Conservation (phyloP, 2,888 invertebrate species). For the Agrilus cyanescens region DNA sequence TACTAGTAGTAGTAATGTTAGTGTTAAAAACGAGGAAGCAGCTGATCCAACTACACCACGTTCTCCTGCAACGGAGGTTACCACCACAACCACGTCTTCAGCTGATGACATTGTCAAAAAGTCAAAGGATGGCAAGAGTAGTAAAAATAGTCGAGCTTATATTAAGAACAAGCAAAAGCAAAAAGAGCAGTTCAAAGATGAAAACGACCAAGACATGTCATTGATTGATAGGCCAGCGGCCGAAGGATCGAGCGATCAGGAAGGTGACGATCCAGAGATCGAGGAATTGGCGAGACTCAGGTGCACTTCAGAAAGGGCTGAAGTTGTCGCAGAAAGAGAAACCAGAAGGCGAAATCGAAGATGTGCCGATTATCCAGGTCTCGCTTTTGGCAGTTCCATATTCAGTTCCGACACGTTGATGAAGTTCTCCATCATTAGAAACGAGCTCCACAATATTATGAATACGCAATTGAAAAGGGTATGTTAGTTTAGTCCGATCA, state of each 20-base stretch:
- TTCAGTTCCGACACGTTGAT: conserved; percentile 96
- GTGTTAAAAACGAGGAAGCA: neutral
- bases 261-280: conserved; percentile 60
- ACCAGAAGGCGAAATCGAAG: conserved; percentile 59
- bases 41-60: too few relatives aligned
- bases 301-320: conserved; percentile 81
- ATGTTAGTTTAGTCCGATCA: conserved; percentile 36
- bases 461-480: conserved; percentile 94
- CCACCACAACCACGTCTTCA: neutral
- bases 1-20: conserved; percentile 7
- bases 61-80: too few relatives aligned
- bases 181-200: conserved; percentile 1
- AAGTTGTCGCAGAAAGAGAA: conserved; percentile 77
- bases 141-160: neutral
- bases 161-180: conserved; percentile 2
- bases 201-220: conserved; percentile 26
- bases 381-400: conserved; percentile 83
- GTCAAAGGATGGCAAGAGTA: neutral
- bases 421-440: conserved; percentile 93
- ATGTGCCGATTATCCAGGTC: conserved; percentile 85
- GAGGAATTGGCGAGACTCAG: conserved; percentile 73
- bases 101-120: neutral
- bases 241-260: conserved; percentile 40
- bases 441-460: conserved; percentile 96
- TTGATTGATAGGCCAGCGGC: conserved; percentile 33